Percentiles rank a stretch among this genome's conserved stretches.
phyloP scores from a whole-genome alignment of 35 echinoderm and acorn worm genomes.

The Hemicentrotus pulcherrimus region DNA sequence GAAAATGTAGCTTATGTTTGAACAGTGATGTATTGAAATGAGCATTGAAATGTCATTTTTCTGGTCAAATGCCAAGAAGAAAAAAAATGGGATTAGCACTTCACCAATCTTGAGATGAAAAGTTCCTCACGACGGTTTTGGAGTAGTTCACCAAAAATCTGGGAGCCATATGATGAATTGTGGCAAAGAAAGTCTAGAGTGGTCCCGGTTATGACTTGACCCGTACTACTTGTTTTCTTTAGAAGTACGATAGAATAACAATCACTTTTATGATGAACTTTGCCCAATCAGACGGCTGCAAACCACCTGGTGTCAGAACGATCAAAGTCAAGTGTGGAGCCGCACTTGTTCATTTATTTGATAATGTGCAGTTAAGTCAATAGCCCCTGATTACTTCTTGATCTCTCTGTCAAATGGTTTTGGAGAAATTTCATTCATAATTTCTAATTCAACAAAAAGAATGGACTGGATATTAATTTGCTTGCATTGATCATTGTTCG shows the following conservation, averaged over 20 bases:
- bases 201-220: background rate
- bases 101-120: background rate
- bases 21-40: too few species aligned
- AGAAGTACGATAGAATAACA: background rate
- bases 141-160: background rate
- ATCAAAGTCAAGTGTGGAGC: background rate
- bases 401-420: background rate
- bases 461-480: too few species aligned
- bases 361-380: background rate
- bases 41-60: background rate
- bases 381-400: background rate
- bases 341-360: background rate
- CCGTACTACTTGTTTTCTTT: background rate
- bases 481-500: background rate
- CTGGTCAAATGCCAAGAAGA: background rate
- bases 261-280: background rate
- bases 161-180: background rate
- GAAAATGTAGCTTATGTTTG: too few species aligned
- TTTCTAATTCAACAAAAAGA: background rate
- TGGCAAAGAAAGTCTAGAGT: constrained; percentile 10
- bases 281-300: background rate
- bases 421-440: constrained; percentile 4
- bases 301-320: background rate
- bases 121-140: background rate
- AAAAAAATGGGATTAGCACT: background rate